Base-by-base conservation (phyloP, 1,140 invertebrate species). In the Drosophila prosaltans region DNA sequence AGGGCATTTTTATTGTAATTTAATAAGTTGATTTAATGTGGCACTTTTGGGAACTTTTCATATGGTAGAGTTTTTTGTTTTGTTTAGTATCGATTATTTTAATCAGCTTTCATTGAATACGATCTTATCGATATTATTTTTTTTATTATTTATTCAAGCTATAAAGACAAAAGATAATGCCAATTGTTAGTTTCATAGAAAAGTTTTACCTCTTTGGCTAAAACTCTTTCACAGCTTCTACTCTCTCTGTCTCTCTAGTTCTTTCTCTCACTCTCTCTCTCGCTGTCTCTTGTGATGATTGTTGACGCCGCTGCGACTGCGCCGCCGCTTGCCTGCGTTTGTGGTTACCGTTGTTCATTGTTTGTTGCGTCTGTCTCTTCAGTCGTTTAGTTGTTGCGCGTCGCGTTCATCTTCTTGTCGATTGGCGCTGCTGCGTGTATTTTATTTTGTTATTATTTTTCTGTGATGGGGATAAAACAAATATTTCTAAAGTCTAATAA, bases 401-500 rank as follows among this genome's bases (percentile, higher is more conserved):
- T 59, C 74, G 74, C 60, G 74, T 77, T 70, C 74, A 77, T 77
- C 74, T 76, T 59, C 55, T 51, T 67, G 41, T 60, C 72, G n/a
- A 36, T 36, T 36, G 32, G 32, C 32, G 32, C 32, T 36, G 6
- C 43, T 40, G 61, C 58, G 74, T 55, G 54, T 57, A 65, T 45
- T 41, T 66, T 61, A 54, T 62, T 69, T 65, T 55, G 51, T 59
- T 76, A 65, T 69, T 66, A 84, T 69, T 68, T 72, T 62, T 39
- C 58, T 64, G 63, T 63, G 48, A 60, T 28, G 16, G 28, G 16
- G 28, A 16, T 60, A 77, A 45, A 61, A 55, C 60, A 70, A 64
- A 43, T 64, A 60, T 40, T 32, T 36, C 39, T 36, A 36, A 36
- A 36, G 32, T 2, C 32, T 36, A 5, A 4, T 36, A 36, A 36